phyloP scores from a whole-genome alignment of 1,140 invertebrate species.

The Drosophila kepulauana region DNA sequence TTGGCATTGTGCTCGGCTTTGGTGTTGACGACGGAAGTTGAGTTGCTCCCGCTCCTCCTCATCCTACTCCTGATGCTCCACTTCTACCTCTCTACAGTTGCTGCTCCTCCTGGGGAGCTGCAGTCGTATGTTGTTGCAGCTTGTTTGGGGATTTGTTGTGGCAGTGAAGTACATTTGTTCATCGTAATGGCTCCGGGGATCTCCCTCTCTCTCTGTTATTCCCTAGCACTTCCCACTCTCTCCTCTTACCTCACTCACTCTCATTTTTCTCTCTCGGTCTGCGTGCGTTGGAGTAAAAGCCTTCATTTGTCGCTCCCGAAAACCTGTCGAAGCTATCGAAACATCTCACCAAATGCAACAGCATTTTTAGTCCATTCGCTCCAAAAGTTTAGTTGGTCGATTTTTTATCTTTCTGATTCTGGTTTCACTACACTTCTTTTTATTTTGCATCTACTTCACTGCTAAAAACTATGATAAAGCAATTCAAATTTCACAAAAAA shows the following conservation, averaged over 20 bases:
- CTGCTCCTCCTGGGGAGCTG: conserved; percentile 6
- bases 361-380: conserved; percentile 23
- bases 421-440: neutral
- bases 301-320: conserved; percentile 31
- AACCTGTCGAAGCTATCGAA: conserved; percentile 61
- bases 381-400: conserved; percentile 10
- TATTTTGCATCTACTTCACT: neutral
- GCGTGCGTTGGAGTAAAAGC: conserved; percentile 13
- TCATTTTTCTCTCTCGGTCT: conserved; percentile 16
- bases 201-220: neutral
- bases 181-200: conserved; percentile 54
- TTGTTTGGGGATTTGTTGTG: conserved; percentile 82
- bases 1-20: conserved; percentile 61
- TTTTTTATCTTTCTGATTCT: conserved; percentile 4
- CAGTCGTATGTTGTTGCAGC: conserved; percentile 57
- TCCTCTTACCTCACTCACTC: neutral
- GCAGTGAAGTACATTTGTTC: conserved; percentile 76
- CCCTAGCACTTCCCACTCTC: neutral
- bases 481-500: too few relatives aligned
- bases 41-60: conserved; percentile 32
- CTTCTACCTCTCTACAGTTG: too few relatives aligned
- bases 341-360: conserved; percentile 41
- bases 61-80: neutral
- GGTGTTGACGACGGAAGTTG: conserved; percentile 79
- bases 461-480: neutral